Evolutionary conservation across 1,140 invertebrate species (phyloP), one percentile per base, ranked within the genome.

Genomic region (Sycophila sp.): DNA sequence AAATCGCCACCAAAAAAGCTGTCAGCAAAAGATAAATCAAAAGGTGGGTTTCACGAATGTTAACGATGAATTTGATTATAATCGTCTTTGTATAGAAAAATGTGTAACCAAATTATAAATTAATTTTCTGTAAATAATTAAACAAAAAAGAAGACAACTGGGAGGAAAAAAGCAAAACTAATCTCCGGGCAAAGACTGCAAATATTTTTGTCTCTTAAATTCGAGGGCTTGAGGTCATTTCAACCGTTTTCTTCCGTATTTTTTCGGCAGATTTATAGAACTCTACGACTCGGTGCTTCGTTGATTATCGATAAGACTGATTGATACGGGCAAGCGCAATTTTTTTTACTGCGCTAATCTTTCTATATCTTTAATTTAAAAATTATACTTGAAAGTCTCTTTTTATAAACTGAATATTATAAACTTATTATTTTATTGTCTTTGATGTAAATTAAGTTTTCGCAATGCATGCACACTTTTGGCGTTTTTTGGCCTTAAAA

Each of bases 1-100:
- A n/a, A n/a, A n/a, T n/a, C n/a, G n/a, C n/a, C n/a, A n/a, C n/a
- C n/a, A n/a, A 42, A 64, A 55, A 65, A 40, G 45, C 49, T 28
- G 40, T 17, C 11, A 65, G 15, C 8, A 34, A 26, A 64, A n/a
- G 1, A 38, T 40, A 40, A 55, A 15, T 19, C 24, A 53, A 53
- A 36, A 47, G 19, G 26, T 5, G 51, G 7, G 22, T 55, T 38
- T 40, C 5, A 53, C 15, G 2, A 51, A 64, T 38, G 40, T 53
- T 65, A 53, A 53, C 28, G 32, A 55, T 40, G n/a, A 65, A 55
- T 53, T 55, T 55, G 55, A 11, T 64, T 49, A 7, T 3, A 34
- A 45, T 6, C 42, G 49, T 63, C 6, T 51, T 38, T 64, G 19
- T 64, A 64, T 47, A 47, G 42, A 47, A 19, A 47, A n/a, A n/a